These are phyloP conservation scores for Chrysolina americana DNA, from an alignment of 2,888 invertebrate species.

Conservation along the genomic window DNA sequence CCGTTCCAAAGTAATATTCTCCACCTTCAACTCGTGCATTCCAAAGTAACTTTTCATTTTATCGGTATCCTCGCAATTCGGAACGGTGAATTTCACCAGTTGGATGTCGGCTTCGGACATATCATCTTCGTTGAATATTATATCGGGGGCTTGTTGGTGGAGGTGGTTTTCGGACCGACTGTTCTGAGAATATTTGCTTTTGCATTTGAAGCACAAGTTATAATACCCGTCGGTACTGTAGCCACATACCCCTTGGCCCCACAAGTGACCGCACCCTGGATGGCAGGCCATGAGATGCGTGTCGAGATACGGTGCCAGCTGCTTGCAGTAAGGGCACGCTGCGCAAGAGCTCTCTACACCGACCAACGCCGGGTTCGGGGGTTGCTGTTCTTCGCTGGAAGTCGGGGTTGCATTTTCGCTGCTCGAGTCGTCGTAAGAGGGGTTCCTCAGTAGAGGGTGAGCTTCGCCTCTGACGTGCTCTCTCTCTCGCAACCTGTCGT, in stretches of 20 bases:
- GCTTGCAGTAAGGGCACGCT: constrained; percentile 68
- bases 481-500: constrained; percentile 63
- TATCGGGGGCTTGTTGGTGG: constrained; percentile 66
- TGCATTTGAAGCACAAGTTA: constrained; percentile 72
- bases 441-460: constrained; percentile 63
- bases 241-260: constrained; percentile 72
- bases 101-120: constrained; percentile 64
- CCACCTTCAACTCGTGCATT: constrained; percentile 64
- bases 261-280: constrained; percentile 72
- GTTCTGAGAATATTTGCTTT: constrained; percentile 66
- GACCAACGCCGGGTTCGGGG: constrained; percentile 36
- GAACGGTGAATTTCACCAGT: constrained; percentile 58
- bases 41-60: constrained; percentile 64
- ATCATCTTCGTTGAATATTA: constrained; percentile 66
- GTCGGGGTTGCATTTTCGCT: constrained; percentile 34
- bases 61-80: constrained; percentile 61
- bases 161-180: constrained; percentile 52
- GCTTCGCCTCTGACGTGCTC: constrained; percentile 70
- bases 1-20: constrained; percentile 69
- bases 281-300: constrained; percentile 71
- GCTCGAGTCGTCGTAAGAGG: constrained; percentile 38
- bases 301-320: constrained; percentile 67
- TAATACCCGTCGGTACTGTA: constrained; percentile 68
- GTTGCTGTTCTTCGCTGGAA: constrained; percentile 30
- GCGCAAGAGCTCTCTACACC: constrained; percentile 56